Base-by-base conservation (phyloP, 2,888 invertebrate species). In the Lepidocyrtoides sp. region DNA sequence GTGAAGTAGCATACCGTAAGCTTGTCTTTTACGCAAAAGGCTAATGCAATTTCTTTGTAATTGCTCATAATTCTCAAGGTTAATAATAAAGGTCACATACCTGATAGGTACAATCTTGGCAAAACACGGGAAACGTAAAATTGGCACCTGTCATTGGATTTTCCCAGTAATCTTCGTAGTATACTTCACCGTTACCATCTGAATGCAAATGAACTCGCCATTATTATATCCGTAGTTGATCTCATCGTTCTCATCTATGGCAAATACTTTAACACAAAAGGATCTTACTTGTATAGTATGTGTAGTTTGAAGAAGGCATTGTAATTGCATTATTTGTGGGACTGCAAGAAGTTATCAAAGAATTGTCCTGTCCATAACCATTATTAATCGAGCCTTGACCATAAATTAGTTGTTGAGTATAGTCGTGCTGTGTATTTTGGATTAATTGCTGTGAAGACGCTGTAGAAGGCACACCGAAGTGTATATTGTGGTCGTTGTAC, bases 71-170 rank as follows among this genome's bases (percentile, higher is more conserved):
- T n/a, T n/a, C n/a, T n/a, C 17, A 54, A 23, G 23, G 10, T 57
- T 51, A 51, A 32, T 17, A 4, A 17, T 2, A 36, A 66, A 14
- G 8, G 8, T 14, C 14, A 14, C 17, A 41, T 75, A 94, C 94
- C 95, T 96, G 96, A 95, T 99, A 99, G 83, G 98, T 97, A 94
- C 98, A 97, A 95, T 98, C 98, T 96, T 99, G 98, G 95, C 98
- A 99, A 88, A 96, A 96, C 48, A 99, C 99, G 0, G 98, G 98
- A 95, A 99, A 99, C 93, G 98, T 97, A 95, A 99, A 98, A 94
- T 98, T 97, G 0, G 99, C 98, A 95, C 99, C 99, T 0, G 98
- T 97, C 89, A 99, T 95, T 95, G 98, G 98, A 0, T 97, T 96
- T 93, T 98, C 98, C 96, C 97, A 97, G 91, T 97, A 96, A 91